Conservation (phyloP, 1,140 invertebrate species). For the Brachionus asplanchnoidis region DNA sequence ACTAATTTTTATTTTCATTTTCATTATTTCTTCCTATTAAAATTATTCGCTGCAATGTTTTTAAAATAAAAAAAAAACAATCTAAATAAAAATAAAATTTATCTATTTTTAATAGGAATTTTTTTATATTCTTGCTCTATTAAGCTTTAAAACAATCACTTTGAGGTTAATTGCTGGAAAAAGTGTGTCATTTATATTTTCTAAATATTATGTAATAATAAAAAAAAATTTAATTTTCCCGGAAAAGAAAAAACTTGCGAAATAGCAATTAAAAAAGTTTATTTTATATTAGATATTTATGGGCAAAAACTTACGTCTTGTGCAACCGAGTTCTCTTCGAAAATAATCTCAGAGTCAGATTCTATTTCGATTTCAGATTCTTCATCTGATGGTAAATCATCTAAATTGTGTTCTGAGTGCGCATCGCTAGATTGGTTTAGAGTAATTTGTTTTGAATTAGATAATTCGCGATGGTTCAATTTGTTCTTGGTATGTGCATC, state of each 20-base stretch:
- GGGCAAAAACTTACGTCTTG: neutral
- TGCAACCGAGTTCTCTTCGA: neutral
- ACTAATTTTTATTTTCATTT: neutral
- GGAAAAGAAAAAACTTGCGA: neutral
- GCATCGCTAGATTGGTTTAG: neutral
- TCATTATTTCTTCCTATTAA: neutral
- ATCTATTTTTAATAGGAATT: neutral
- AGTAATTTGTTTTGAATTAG: neutral
- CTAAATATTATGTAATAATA: neutral
- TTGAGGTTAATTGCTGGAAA: neutral
- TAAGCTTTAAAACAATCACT: neutral
- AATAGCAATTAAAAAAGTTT: neutral
- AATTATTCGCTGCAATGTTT: neutral
- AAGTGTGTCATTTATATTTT: neutral
- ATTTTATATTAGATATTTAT: neutral
- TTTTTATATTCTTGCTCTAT: neutral
- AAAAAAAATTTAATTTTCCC: neutral
- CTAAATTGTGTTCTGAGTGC: neutral
- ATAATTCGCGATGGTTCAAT: neutral
- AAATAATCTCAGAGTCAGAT: neutral
- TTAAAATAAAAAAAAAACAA: neutral
- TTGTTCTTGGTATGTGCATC: constrained; percentile 4
- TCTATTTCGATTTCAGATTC: neutral
- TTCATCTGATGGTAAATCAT: neutral
- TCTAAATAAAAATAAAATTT: neutral